These are phyloP conservation scores for Plagodis pulveraria DNA, from an alignment of 2,888 invertebrate genomes.

Conservation along the genomic window DNA sequence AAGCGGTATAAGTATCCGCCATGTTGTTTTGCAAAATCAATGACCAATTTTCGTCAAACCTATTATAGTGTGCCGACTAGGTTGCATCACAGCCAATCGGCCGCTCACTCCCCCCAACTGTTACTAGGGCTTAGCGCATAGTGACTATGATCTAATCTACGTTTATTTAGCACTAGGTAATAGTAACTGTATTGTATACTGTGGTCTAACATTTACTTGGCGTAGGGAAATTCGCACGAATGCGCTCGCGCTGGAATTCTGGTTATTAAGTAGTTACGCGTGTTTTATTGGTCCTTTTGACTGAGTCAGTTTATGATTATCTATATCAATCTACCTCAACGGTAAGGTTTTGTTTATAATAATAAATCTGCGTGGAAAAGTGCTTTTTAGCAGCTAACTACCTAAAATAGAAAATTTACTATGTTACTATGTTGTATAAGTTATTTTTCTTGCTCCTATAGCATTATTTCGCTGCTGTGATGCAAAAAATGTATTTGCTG, in stretches of 20 bases:
- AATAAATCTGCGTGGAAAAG: no score
- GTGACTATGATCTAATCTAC: not conserved
- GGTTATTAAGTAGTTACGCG: not conserved
- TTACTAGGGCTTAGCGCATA: slow-evolving; percentile 54
- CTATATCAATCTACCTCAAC: no score
- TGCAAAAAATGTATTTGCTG: no score
- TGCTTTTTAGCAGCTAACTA: no score
- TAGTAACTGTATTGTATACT: not conserved
- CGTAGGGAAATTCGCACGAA: slow-evolving; percentile 29
- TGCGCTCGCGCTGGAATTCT: slow-evolving; percentile 5
- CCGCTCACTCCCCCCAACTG: slow-evolving; percentile 75
- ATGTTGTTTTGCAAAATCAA: slow-evolving; percentile 3
- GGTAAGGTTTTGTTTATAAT: no score
- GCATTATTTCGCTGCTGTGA: no score
- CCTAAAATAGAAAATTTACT: no score
- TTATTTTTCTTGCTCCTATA: no score
- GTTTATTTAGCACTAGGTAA: not conserved
- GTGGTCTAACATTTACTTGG: slow-evolving; percentile 32
- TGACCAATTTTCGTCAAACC: slow-evolving; percentile 43
- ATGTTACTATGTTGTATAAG: no score
- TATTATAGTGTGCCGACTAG: slow-evolving; percentile 53
- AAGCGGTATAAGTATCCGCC: not conserved
- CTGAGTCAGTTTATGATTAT: no score
- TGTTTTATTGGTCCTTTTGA: no score
- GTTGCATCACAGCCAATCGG: slow-evolving; percentile 67